These are phyloP conservation scores for Chiloscyllium punctatum DNA, from an alignment of 2,797 vertebrate species.

Conservation along the genomic window DNA sequence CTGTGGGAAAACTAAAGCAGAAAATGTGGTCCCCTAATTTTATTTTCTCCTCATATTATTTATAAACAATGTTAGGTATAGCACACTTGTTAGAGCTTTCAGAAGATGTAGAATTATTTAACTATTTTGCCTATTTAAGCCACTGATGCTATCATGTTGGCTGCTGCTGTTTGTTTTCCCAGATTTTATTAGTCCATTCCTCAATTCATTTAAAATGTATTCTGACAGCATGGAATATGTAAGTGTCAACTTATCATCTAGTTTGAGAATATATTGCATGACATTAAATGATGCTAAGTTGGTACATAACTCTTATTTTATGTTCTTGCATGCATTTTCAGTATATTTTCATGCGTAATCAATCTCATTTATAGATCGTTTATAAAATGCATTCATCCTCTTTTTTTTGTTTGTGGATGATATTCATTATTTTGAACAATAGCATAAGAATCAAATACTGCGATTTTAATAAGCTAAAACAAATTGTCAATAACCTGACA, in stretches of 20 bases:
- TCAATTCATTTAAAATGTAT: conserved; percentile 13
- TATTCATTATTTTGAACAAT: not conserved
- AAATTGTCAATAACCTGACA: not conserved
- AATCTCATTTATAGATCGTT: not conserved
- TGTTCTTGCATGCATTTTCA: conserved; percentile 15
- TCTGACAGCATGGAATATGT: conserved; percentile 2
- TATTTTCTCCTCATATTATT: not conserved
- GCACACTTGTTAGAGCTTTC: not conserved
- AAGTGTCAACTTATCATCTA: not conserved
- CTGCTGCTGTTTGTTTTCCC: not conserved
- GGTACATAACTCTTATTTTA: conserved; percentile 29
- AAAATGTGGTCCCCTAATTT: not conserved
- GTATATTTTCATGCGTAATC: not conserved
- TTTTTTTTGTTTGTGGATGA: not conserved
- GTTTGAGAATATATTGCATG: not conserved
- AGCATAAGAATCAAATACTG: not conserved
- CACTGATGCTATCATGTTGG: not conserved
- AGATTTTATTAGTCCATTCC: not conserved
- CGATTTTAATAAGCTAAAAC: not conserved
- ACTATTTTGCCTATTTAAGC: not conserved
- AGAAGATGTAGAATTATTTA: not conserved
- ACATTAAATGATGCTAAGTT: conserved; percentile 19
- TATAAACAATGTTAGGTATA: not conserved
- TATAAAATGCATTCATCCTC: not conserved
- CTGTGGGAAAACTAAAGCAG: not conserved